A percentile compares a stretch with the other conserved stretches of the same genome.
Conservation (phyloP, 2,888 invertebrate genomes). For the Adelphocoris suturalis region DNA sequence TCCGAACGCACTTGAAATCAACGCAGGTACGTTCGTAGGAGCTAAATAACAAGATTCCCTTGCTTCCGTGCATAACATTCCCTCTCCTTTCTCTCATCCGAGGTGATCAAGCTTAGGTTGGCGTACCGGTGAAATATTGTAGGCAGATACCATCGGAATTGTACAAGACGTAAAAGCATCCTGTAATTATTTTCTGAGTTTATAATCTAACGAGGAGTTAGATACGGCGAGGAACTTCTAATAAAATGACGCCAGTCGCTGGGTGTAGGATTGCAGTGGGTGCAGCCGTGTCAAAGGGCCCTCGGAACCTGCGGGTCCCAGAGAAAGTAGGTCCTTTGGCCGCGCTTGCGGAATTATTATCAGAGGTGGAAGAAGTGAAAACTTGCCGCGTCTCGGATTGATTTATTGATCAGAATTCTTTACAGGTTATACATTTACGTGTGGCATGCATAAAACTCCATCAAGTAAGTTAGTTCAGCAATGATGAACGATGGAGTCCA, state of each 20-base stretch:
- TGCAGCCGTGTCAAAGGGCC: slow-evolving; percentile 11
- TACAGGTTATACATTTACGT: neutral
- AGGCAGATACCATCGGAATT: neutral
- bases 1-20: too few species aligned
- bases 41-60: too few species aligned
- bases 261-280: slow-evolving; percentile 7
- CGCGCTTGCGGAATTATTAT: neutral
- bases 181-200: neutral
- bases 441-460: neutral
- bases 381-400: neutral
- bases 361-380: neutral
- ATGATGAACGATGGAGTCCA: neutral
- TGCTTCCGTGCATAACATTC: too few species aligned
- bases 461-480: neutral
- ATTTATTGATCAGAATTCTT: slow-evolving; percentile 1
- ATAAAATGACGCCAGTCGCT: slow-evolving; percentile 7
- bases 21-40: too few species aligned
- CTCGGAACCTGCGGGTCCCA: neutral
- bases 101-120: too few species aligned
- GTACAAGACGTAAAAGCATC: neutral
- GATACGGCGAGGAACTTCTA: neutral
- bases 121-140: neutral
- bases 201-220: neutral
- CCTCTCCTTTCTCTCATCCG: too few species aligned
- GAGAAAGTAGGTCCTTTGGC: neutral